Conservation (phyloP, 2,113 vertebrate species). For the Grus americana region DNA sequence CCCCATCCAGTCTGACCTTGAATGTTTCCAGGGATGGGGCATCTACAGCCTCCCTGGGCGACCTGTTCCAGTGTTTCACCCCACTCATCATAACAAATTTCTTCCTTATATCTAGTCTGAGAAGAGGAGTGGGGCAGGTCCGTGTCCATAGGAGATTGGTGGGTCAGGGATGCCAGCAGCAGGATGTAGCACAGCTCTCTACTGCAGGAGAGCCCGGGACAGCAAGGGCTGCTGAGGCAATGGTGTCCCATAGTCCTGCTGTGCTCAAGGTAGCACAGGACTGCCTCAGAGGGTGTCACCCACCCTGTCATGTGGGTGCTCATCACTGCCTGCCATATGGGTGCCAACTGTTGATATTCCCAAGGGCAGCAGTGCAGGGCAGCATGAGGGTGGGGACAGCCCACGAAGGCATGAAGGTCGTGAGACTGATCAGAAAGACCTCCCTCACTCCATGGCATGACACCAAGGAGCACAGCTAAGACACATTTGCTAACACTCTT, state of each 20-base stretch:
- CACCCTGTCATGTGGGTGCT: not conserved
- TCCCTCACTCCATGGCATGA: not conserved
- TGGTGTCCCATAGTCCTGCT: not conserved
- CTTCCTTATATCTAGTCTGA: not conserved
- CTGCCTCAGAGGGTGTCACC: not conserved
- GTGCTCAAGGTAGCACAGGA: not conserved
- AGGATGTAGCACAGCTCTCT: not conserved
- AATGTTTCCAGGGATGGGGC: not conserved
- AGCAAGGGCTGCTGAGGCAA: not conserved
- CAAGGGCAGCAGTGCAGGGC: not conserved
- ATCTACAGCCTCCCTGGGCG: not conserved
- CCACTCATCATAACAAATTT: not conserved
- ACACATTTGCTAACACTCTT: not conserved
- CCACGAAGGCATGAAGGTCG: not conserved
- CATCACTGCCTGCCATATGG: not conserved
- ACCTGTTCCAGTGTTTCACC: not conserved
- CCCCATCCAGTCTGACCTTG: not conserved
- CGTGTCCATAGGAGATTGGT: accelerated
- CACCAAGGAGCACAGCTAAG: not conserved
- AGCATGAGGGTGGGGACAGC: not conserved
- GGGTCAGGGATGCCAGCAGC: not conserved
- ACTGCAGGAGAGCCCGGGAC: accelerated
- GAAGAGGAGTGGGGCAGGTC: not conserved
- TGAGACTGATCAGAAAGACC: not conserved
- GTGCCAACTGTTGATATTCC: not conserved